These are phyloP conservation scores for Drosophila azteca DNA, from an alignment of 1,140 invertebrate genomes.

Conservation along the genomic window DNA sequence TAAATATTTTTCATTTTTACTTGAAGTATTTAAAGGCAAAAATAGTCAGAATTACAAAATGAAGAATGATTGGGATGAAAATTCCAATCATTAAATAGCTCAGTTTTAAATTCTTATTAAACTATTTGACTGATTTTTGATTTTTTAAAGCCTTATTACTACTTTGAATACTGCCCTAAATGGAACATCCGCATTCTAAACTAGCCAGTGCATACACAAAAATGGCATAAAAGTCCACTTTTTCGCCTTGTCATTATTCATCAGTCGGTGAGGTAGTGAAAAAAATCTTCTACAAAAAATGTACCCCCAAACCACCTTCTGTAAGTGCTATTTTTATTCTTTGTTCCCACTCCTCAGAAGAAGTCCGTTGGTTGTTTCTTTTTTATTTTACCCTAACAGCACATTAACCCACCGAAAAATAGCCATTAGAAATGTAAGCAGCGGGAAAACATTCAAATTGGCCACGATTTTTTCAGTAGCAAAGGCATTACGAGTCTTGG, in stretches of 20 bases:
- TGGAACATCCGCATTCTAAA: too few relatives aligned
- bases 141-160: too few relatives aligned
- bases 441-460: slow-evolving; percentile 81
- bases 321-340: slow-evolving; percentile 42
- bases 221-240: slow-evolving; percentile 62
- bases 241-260: slow-evolving; percentile 74
- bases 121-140: too few relatives aligned
- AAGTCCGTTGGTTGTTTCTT: slow-evolving; percentile 24
- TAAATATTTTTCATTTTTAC: slow-evolving; percentile 5
- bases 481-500: slow-evolving; percentile 38
- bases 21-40: slow-evolving; percentile 47
- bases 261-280: slow-evolving; percentile 40
- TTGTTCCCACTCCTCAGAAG: slow-evolving; percentile 5
- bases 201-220: not conserved
- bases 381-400: slow-evolving; percentile 77
- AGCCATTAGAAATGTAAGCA: slow-evolving; percentile 72
- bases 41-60: too few relatives aligned
- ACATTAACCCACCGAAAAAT: slow-evolving; percentile 79
- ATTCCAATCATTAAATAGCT: too few relatives aligned
- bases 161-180: too few relatives aligned
- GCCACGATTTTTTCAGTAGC: slow-evolving; percentile 71
- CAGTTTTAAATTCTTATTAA: too few relatives aligned
- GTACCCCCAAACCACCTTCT: not conserved
- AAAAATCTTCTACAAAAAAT: slow-evolving; percentile 44
- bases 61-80: too few relatives aligned